A percentile compares a stretch with the other conserved stretches of the same genome.
phyloP scores from a whole-genome alignment of 2,113 vertebrate species.

The Spermophilus dauricus region DNA sequence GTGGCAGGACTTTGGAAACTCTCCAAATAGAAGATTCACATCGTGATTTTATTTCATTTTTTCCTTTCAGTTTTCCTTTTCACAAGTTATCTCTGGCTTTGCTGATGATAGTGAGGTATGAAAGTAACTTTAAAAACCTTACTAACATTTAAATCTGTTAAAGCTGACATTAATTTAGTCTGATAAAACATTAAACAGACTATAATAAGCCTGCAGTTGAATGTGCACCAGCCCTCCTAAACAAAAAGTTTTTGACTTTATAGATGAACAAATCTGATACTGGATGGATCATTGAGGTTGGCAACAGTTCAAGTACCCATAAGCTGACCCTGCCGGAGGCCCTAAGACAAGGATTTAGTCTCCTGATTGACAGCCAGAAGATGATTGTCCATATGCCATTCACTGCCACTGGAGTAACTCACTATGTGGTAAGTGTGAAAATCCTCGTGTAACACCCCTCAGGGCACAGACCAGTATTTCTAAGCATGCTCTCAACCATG shows the following conservation, averaged over 20 bases:
- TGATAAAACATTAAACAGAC: not conserved
- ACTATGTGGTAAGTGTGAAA: slow-evolving; percentile 83
- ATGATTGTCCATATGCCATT: slow-evolving; percentile 80
- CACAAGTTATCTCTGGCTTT: slow-evolving; percentile 65
- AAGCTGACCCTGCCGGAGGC: slow-evolving; percentile 81
- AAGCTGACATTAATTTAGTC: not conserved
- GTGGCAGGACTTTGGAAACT: not conserved
- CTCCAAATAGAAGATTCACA: not conserved
- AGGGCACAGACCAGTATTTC: not conserved
- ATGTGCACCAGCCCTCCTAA: not conserved
- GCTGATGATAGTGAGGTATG: slow-evolving; percentile 84
- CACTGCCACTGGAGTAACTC: slow-evolving; percentile 84
- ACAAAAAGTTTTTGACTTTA: not conserved
- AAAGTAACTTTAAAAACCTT: not conserved
- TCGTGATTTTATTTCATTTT: not conserved
- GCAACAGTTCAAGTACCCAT: slow-evolving; percentile 65
- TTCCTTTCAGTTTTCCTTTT: slow-evolving; percentile 85
- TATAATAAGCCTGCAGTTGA: not conserved
- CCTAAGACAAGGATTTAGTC: slow-evolving; percentile 81
- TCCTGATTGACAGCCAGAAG: slow-evolving; percentile 70
- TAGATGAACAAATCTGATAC: not conserved
- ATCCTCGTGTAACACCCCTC: not conserved
- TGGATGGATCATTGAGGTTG: slow-evolving; percentile 83
- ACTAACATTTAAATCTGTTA: not conserved
- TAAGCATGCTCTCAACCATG: not conserved